Evolutionary conservation across 2,113 vertebrate genomes (phyloP).

Genomic region (Plectropomus leopardus): DNA sequence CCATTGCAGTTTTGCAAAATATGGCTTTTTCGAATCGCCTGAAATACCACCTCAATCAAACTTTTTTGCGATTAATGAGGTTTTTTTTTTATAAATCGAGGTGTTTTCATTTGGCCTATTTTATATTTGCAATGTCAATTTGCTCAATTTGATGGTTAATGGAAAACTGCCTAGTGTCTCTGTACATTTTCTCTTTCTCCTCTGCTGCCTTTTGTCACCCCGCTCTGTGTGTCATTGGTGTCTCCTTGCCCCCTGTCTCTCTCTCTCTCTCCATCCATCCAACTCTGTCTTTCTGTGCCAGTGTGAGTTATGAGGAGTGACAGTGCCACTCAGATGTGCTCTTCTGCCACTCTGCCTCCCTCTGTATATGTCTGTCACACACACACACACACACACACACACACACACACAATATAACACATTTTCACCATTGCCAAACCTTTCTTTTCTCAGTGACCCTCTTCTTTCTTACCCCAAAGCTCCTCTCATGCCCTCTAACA

Average conservation of each 20-base stretch:
- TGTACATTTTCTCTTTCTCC: not conserved
- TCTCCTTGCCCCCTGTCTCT: slow-evolving; percentile 7
- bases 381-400: not conserved
- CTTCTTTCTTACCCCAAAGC: not conserved
- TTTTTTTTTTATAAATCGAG: too few relatives aligned
- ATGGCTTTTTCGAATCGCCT: too few relatives aligned
- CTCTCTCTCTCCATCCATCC: not conserved
- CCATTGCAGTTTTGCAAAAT: too few relatives aligned
- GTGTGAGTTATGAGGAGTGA: slow-evolving; percentile 36
- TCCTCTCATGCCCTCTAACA: slow-evolving; percentile 11
- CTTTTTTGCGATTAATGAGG: too few relatives aligned
- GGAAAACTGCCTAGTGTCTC: too few relatives aligned
- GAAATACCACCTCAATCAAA: too few relatives aligned
- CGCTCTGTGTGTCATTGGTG: slow-evolving; percentile 1
- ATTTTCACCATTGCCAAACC: not conserved
- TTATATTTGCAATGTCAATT: too few relatives aligned
- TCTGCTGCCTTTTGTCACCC: slow-evolving; percentile 2
- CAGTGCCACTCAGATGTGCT: slow-evolving; percentile 36
- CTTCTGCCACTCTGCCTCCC: slow-evolving; percentile 3
- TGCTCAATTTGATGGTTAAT: too few relatives aligned
- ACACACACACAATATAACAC: not conserved
- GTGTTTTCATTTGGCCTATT: too few relatives aligned
- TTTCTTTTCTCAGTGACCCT: slow-evolving; percentile 1
- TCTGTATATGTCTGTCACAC: slow-evolving; percentile 18
- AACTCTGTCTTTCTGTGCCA: slow-evolving; percentile 9